These are phyloP conservation scores for Torymus texanus DNA, from an alignment of 2,888 invertebrate species.

Conservation along the genomic window DNA sequence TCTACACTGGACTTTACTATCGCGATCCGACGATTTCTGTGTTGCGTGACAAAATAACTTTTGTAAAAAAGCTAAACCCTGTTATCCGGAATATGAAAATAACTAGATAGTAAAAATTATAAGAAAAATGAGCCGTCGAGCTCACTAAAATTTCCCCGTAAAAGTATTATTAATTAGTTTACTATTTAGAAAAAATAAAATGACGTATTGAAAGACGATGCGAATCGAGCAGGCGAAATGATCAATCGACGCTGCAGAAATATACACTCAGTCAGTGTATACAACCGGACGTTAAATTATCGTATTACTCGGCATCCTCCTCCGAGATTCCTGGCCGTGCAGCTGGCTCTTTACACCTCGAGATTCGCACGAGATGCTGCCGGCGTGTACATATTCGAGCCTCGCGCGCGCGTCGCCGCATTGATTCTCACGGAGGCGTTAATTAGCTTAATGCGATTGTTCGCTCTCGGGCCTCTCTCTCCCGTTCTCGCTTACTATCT, in stretches of 20 bases:
- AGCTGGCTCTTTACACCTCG: conserved; percentile 25
- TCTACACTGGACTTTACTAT: conserved; percentile 51
- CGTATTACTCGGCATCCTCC: conserved; percentile 18
- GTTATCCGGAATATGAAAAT: conserved; percentile 35
- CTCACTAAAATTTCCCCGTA: no score
- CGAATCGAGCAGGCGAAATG: background rate
- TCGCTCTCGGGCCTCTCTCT: conserved; percentile 6
- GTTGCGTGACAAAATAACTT: conserved; percentile 45
- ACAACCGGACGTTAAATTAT: conserved; percentile 20
- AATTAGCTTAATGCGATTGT: conserved; percentile 56
- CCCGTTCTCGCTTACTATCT: background rate
- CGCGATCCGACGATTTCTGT: conserved; percentile 38
- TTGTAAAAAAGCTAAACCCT: conserved; percentile 29
- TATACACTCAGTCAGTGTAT: no score
- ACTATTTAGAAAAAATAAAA: background rate
- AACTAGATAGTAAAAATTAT: conserved; percentile 10
- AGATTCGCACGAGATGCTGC: background rate
- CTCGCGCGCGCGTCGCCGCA: conserved; percentile 13
- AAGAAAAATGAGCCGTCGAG: background rate
- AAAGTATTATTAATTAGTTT: no score
- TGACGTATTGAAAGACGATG: no score
- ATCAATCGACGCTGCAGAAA: background rate
- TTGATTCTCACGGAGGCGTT: conserved; percentile 53
- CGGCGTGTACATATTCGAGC: background rate
- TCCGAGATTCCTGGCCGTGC: conserved; percentile 29